Base-by-base conservation (phyloP, 2,113 vertebrate species). In the Ancistrus triradiatus region DNA sequence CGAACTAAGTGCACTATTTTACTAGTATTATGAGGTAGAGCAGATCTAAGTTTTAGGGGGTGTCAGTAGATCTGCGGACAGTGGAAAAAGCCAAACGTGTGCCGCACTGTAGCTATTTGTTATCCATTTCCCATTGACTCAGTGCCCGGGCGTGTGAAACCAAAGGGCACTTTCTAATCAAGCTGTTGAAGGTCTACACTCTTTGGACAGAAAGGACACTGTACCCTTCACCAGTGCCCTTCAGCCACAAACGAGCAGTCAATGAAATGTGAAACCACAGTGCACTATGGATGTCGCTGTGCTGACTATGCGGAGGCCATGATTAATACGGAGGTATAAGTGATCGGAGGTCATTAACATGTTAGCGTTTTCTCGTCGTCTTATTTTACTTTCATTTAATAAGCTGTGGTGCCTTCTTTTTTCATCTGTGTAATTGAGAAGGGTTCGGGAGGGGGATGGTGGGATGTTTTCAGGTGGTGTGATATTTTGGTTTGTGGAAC, bases 321-420 rank as follows among this genome's bases (percentile, higher is more conserved):
- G n/a, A n/a, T n/a, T n/a, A n/a, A n/a, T n/a, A n/a, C n/a, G 25
- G 42, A 42, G 21, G 22, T 43, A 15, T 24, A 60, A 61, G 51
- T 50, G 44, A 63, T 67, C 47, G 7, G 17, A 62, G 38, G 21
- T 56, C 51, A 65, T 55, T 46, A 24, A 37, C 43, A 19, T 27
- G 35, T 59, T 14, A 51, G 19, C 15, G 53, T 58, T 59, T 66
- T 57, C 24, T 66, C 22, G 63, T 69, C 63, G 43, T 65, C 49
- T 84, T 70, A 15, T 81, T 83, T 84, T 76, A 68, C 68, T 72
- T 73, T 74, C 69, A 69, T 68, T 83, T 67, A 85, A 86, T 83
- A 87, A 87, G 85, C 84, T 87, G 85, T 86, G 85, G 88, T 89
- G 88, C 88, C 86, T 89, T 89, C 81, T 87, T 87, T 85, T 87